Base-by-base conservation (phyloP, 2,113 vertebrate genomes). In the Mellivora capensis region DNA sequence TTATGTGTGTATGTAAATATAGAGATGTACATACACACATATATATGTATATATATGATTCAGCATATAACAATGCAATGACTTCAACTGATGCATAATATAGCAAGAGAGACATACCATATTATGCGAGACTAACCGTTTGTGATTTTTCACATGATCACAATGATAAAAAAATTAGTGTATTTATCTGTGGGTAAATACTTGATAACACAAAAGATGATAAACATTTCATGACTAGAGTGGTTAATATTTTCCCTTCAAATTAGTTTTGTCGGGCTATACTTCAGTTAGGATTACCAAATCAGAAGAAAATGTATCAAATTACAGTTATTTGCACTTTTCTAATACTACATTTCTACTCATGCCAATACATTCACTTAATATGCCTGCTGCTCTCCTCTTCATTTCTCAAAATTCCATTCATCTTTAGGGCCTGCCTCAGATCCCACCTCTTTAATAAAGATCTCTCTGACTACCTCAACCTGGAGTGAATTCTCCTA, bases 381-480 rank as follows among this genome's bases (percentile, higher is more conserved):
- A 59, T 74, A 90, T 77, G 17, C 7, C 23, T 13, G 23, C 4
- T 44, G 2, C 62, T 62, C 89, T 97, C 23, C 47, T 90, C 14
- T 13, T 90, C 2, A 7, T 74, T 90, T 67, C 85, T 97, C 81
- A 95, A 95, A 94, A 93, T 31, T 71, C 23, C 49, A 90, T 85
- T 91, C 49, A 64, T 96, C 61, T 87, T 81, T 90, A 96, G 31
- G 27, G 37, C 3, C 49, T 76, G 8, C 11, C 29, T 94, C 82
- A 91, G 42, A 83, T 85, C 57, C 76, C 37, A 93, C 62, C 64
- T 91, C 69, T 97, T 98, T 72, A 93, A 44, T 95, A 92, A 62
- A 90, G 42, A 69, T 74, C 39, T 96, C n/a, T 87, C 44, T 72
- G 31, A 91, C 83, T 84, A 74, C 37, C 44, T 93, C 57, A 74